Evolutionary conservation across 1,140 invertebrate genomes (phyloP).

Genomic region (Drosophila eugracilis): DNA sequence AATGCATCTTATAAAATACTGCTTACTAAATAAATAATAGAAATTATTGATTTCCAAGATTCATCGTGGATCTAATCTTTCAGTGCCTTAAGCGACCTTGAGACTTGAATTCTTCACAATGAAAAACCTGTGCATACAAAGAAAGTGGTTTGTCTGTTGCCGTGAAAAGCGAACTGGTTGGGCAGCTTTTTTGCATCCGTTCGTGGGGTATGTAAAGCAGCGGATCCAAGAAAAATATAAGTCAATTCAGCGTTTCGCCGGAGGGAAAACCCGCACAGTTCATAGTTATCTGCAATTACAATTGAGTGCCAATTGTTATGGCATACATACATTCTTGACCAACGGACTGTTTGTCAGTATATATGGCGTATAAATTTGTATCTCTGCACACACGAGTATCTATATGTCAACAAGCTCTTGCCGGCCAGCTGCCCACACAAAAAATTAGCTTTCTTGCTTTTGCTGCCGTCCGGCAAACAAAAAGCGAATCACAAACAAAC

Average conservation of each 20-base stretch:
- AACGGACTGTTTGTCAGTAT: slow-evolving; percentile 21
- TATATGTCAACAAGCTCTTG: slow-evolving; percentile 18
- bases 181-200: slow-evolving; percentile 29
- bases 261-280: slow-evolving; percentile 29
- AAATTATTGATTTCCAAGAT: no score
- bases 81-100: background rate
- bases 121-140: slow-evolving; percentile 9
- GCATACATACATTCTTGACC: slow-evolving; percentile 4
- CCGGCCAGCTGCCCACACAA: slow-evolving; percentile 46
- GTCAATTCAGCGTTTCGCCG: slow-evolving; percentile 8
- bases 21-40: background rate
- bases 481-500: slow-evolving; percentile 34
- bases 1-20: background rate
- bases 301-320: slow-evolving; percentile 31
- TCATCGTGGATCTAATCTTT: no score
- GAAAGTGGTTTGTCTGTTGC: slow-evolving; percentile 26
- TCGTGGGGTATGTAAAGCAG: slow-evolving; percentile 22
- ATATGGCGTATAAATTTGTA: slow-evolving; percentile 1
- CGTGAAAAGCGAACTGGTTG: slow-evolving; percentile 35
- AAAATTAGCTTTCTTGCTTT: slow-evolving; percentile 28
- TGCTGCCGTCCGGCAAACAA: slow-evolving; percentile 25
- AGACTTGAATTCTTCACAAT: background rate
- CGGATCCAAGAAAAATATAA: slow-evolving; percentile 32
- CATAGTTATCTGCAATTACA: slow-evolving; percentile 11
- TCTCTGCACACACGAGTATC: background rate